Evolutionary conservation across 2,113 vertebrate species (phyloP), one percentile per base, ranked within the genome.

Genomic region (Oryzias woworae): DNA sequence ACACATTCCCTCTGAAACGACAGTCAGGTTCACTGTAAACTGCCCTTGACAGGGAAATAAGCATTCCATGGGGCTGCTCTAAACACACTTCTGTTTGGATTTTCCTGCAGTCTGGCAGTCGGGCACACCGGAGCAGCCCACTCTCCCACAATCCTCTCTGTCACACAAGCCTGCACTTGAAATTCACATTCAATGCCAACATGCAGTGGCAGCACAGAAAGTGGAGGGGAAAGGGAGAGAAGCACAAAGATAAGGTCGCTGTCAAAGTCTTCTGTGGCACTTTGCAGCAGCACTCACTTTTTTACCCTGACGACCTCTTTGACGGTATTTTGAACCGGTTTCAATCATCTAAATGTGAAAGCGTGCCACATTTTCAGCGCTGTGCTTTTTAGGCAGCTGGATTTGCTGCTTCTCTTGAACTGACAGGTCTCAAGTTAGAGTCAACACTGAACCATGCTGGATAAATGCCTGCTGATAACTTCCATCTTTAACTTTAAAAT

Each of bases 361-460:
- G 41, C 12, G 57, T 16, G 14, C 20, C 17, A 53, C 58, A 13
- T 42, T 14, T 13, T 42, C 7, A 3, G 60, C 31, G 14, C 0
- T 31, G 4, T 23, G 6, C 18, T 44, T 50, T 28, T 26, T 46
- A n/a, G 45, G 15, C 0, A 0, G 22, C 46, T 22, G 23, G 23
- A 2, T 20, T 28, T 17, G 52, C 7, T 12, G 10, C 1, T 17
- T 2, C 1, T 54, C 23, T 60, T 10, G 7, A 46, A 53, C 18
- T 43, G 15, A 4, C 23, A 14, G 50, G 16, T 24, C 13, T 26
- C 7, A 62, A 54, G 45, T 55, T 36, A 12, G 18, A 58, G 45
- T 28, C 26, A 59, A 52, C 47, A 55, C 45, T 56, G 55, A 56
- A 56, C 18, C 47, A 59, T 53, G 52, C 56, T 53, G 64, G 65